These are phyloP conservation scores for Neotoxoptera formosana DNA, from an alignment of 1,140 invertebrate species.

Conservation along the genomic window DNA sequence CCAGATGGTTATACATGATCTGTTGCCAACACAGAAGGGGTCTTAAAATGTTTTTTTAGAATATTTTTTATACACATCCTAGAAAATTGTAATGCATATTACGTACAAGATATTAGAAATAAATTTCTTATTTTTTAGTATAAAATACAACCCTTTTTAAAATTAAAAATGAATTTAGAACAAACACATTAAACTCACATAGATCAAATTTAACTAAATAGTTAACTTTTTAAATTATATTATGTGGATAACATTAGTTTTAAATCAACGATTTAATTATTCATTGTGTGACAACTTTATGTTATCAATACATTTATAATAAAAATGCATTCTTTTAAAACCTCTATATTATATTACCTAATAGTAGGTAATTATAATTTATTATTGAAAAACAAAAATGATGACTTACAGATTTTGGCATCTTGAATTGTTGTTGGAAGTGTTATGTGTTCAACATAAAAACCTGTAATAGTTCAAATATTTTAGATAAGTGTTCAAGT, in stretches of 20 bases:
- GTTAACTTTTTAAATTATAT: background rate
- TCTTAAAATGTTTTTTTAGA: slow-evolving; percentile 24
- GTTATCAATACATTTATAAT: background rate
- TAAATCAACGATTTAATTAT: background rate
- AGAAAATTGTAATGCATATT: background rate
- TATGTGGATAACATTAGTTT: background rate
- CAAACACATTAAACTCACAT: background rate
- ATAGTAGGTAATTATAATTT: background rate
- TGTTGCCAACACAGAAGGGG: slow-evolving; percentile 37
- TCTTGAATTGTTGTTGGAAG: slow-evolving; percentile 13
- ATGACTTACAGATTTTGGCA: slow-evolving; percentile 54
- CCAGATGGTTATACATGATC: slow-evolving; percentile 21
- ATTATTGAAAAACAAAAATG: background rate
- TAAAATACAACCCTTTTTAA: background rate
- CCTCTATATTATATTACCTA: background rate
- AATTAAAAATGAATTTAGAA: background rate
- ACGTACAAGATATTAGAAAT: background rate
- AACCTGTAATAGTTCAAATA: slow-evolving; percentile 27
- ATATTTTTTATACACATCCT: background rate
- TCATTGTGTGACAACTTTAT: background rate
- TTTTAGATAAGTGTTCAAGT: background rate
- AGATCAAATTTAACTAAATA: background rate
- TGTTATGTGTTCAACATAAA: slow-evolving; percentile 33
- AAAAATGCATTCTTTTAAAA: background rate
- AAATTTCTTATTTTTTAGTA: background rate